Evolutionary conservation across 2,113 vertebrate genomes (phyloP).

Genomic region (Coptodon bakossiorum): DNA sequence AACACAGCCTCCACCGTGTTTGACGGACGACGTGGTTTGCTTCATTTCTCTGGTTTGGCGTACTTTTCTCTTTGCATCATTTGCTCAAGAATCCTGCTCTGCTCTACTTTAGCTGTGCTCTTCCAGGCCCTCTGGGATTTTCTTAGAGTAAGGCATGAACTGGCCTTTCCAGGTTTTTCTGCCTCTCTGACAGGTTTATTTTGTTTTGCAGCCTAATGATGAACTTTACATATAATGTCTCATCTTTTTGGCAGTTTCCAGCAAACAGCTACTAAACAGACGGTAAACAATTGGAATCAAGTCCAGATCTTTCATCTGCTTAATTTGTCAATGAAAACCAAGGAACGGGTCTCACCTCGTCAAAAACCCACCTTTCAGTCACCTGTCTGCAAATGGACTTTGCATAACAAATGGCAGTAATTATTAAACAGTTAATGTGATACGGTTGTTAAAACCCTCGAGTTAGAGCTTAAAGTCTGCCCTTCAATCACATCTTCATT

Average conservation of each 20-base stretch:
- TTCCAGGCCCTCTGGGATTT: not conserved
- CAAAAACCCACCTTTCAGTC: not conserved
- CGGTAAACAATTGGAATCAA: not conserved
- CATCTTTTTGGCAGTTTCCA: not conserved
- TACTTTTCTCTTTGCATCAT: not conserved
- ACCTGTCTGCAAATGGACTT: not conserved
- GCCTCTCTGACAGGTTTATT: not conserved
- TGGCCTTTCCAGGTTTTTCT: not conserved
- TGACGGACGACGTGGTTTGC: not conserved
- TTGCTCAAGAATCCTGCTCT: not conserved
- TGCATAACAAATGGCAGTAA: not conserved
- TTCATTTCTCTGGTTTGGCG: not conserved
- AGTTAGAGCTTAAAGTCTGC: not conserved
- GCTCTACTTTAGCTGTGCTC: not conserved
- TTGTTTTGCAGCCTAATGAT: not conserved
- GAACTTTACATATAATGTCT: not conserved
- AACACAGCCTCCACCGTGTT: not conserved
- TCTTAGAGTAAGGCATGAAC: not conserved
- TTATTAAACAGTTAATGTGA: not conserved
- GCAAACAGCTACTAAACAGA: not conserved
- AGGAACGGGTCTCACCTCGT: not conserved
- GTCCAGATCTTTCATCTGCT: not conserved
- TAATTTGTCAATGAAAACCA: not conserved
- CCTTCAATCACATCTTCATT: not conserved
- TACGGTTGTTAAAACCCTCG: not conserved